A percentile compares a stretch with the other conserved stretches of the same genome.
Conservation (phyloP, 2,113 vertebrate genomes). For the Pungitius pungitius region DNA sequence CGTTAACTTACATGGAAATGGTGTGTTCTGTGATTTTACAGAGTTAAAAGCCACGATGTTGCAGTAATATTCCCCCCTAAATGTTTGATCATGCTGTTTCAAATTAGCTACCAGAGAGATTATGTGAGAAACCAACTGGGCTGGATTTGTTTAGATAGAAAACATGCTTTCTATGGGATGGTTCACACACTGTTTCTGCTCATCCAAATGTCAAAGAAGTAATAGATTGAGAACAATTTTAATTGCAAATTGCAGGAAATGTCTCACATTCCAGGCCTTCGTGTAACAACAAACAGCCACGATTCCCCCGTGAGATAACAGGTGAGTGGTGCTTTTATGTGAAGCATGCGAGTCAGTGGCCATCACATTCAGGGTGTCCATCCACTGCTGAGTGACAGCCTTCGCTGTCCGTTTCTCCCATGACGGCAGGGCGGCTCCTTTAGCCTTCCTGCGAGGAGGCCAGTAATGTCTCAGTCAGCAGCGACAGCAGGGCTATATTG, state of each 20-base stretch:
- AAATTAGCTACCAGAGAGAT: not conserved
- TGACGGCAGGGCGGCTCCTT: constrained; percentile 51
- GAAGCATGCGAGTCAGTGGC: not conserved
- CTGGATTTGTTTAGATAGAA: constrained; percentile 2
- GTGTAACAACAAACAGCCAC: not conserved
- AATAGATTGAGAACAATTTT: constrained; percentile 14
- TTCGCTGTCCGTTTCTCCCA: constrained; percentile 43
- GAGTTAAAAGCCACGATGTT: constrained; percentile 3
- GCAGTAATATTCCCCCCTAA: not conserved
- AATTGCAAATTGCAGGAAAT: constrained; percentile 17
- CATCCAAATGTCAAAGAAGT: not conserved
- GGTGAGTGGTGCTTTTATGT: constrained; percentile 6
- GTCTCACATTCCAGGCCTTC: not conserved
- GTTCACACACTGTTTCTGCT: not conserved
- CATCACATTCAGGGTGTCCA: constrained; percentile 13
- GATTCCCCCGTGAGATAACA: constrained; percentile 7
- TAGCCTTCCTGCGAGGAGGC: constrained; percentile 53
- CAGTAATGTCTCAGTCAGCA: constrained; percentile 80
- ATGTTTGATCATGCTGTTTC: constrained; percentile 4
- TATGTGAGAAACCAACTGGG: not conserved
- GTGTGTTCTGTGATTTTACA: constrained; percentile 23
- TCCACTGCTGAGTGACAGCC: constrained; percentile 34
- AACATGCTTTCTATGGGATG: not conserved
- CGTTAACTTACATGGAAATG: constrained; percentile 36
- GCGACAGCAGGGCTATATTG: constrained; percentile 76